These are phyloP conservation scores for Coremacera marginata DNA, from an alignment of 2,888 invertebrate genomes.

Conservation along the genomic window DNA sequence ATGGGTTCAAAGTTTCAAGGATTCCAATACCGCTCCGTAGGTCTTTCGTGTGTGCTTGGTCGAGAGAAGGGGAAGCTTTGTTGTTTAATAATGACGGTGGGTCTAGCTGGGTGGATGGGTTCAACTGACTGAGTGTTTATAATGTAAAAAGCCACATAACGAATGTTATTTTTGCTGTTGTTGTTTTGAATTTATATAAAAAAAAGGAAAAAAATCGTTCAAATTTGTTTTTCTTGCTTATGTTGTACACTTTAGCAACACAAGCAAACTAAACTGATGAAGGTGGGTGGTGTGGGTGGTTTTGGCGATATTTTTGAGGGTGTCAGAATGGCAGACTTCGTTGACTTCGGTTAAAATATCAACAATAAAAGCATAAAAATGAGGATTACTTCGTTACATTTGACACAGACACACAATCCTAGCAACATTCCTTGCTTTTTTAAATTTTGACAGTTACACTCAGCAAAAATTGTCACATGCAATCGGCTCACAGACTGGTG, in stretches of 20 bases:
- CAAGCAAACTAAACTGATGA: background rate
- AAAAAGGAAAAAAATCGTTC: slow-evolving; percentile 19
- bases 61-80: slow-evolving; percentile 10
- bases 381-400: slow-evolving; percentile 17
- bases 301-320: background rate
- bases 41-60: slow-evolving; percentile 38
- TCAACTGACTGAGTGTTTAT: slow-evolving; percentile 47
- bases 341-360: slow-evolving; percentile 10
- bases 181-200: slow-evolving; percentile 14
- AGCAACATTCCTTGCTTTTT: too few relatives aligned
- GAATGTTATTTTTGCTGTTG: slow-evolving; percentile 26
- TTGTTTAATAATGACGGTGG: slow-evolving; percentile 24
- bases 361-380: slow-evolving; percentile 15
- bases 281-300: background rate
- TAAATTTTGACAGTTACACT: slow-evolving; percentile 7
- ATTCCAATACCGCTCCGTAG: slow-evolving; percentile 52
- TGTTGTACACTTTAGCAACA: slow-evolving; percentile 36
- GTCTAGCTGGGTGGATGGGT: background rate
- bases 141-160: slow-evolving; percentile 32
- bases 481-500: background rate
- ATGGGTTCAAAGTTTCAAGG: slow-evolving; percentile 63
- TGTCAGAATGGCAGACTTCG: background rate
- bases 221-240: slow-evolving; percentile 19
- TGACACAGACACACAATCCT: background rate
- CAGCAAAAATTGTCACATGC: slow-evolving; percentile 4